A percentile compares a stretch with the other conserved stretches of the same genome.
phyloP scores from a whole-genome alignment of 1,140 invertebrate species.

The Drosophila nigrodunni region DNA sequence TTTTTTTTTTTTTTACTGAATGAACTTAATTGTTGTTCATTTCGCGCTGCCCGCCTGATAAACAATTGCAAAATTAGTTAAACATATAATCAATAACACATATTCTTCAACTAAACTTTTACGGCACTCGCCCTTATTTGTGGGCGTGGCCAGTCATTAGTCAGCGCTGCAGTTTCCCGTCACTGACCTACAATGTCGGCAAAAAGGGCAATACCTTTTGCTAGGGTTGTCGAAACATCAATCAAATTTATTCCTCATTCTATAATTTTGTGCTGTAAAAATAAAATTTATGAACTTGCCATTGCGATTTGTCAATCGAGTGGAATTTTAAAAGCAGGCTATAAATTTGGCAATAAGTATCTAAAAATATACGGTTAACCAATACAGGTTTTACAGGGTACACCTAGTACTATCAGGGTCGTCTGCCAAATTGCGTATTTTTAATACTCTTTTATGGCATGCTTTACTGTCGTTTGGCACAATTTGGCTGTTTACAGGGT shows the following conservation, averaged over 20 bases:
- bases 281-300: not conserved
- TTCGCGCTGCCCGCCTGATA: conserved; percentile 41
- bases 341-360: too few species aligned
- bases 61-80: conserved; percentile 38
- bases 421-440: too few species aligned
- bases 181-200: conserved; percentile 3
- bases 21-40: conserved; percentile 57
- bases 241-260: not conserved
- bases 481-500: too few species aligned
- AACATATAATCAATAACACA: conserved; percentile 28
- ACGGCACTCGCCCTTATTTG: conserved; percentile 29
- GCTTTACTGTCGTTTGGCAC: too few species aligned
- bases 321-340: not conserved
- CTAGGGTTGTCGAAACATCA: not conserved
- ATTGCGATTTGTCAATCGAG: not conserved
- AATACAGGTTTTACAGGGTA: too few species aligned
- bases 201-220: not conserved
- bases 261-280: not conserved
- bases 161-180: not conserved
- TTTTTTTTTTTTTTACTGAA: conserved; percentile 38
- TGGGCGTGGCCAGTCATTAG: conserved; percentile 13
- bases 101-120: conserved; percentile 15
- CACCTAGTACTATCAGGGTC: too few species aligned
- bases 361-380: too few species aligned
- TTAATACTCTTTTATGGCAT: too few species aligned